phyloP scores from a whole-genome alignment of 2,113 vertebrate species.

The Cairina moschata region DNA sequence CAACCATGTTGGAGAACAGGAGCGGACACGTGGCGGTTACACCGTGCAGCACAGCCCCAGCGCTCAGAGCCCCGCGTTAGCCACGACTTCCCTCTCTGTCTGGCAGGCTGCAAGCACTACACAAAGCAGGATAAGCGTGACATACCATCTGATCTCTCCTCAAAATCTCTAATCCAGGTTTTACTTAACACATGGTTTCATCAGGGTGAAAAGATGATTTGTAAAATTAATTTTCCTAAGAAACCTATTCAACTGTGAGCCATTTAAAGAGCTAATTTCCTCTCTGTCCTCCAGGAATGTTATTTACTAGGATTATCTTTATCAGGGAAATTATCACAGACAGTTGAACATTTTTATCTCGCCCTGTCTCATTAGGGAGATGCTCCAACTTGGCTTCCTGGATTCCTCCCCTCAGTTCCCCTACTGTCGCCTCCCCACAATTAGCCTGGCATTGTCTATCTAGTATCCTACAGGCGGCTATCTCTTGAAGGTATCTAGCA shows the following conservation, averaged over 20 bases:
- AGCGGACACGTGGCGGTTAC: rapidly evolving
- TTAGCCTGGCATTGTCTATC: background rate
- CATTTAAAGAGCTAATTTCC: background rate
- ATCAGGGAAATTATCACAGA: background rate
- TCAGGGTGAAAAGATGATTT: background rate
- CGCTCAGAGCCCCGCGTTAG: rapidly evolving
- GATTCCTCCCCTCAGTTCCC: background rate
- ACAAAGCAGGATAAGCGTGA: rapidly evolving
- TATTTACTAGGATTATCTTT: background rate
- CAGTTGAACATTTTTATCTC: background rate
- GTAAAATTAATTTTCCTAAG: background rate
- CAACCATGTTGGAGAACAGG: background rate
- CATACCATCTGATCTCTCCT: rapidly evolving
- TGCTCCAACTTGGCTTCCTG: background rate
- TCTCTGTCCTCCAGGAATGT: background rate
- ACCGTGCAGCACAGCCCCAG: background rate
- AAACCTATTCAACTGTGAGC: background rate
- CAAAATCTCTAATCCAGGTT: background rate
- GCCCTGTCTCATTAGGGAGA: background rate
- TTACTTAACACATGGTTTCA: background rate
- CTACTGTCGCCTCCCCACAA: rapidly evolving
- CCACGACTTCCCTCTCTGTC: background rate
- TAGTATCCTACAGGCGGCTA: background rate
- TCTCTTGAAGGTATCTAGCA: background rate
- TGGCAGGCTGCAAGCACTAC: rapidly evolving